These are phyloP conservation scores for Tiliacea citrago DNA, from an alignment of 2,888 invertebrate genomes.

Conservation along the genomic window DNA sequence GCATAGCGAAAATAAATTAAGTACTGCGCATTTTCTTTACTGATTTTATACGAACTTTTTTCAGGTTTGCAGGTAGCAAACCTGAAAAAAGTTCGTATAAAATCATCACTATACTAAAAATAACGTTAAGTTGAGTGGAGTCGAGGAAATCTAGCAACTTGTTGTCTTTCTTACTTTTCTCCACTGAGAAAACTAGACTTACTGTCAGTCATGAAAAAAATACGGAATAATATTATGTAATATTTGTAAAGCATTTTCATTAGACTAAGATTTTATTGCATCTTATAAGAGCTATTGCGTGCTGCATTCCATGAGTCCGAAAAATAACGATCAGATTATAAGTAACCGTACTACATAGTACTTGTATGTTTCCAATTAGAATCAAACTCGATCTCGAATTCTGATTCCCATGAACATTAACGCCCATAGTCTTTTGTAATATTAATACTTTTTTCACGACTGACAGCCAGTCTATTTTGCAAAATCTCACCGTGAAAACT, in stretches of 20 bases:
- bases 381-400: not conserved
- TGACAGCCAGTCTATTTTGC: not conserved
- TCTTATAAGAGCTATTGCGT: too few relatives aligned
- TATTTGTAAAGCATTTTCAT: too few relatives aligned
- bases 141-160: not conserved
- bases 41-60: not conserved
- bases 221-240: too few relatives aligned
- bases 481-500: not conserved
- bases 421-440: not conserved
- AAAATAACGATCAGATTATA: too few relatives aligned
- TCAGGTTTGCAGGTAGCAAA: too few relatives aligned
- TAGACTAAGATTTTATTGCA: too few relatives aligned
- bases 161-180: not conserved
- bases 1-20: not conserved
- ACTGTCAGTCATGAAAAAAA: not conserved
- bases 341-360: too few relatives aligned
- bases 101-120: conserved; percentile 1
- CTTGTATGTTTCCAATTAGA: not conserved
- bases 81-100: too few relatives aligned
- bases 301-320: not conserved
- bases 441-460: not conserved
- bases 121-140: not conserved
- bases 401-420: not conserved
- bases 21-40: too few relatives aligned
- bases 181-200: not conserved